These are phyloP conservation scores for Aphaenogaster ashmeadi DNA, from an alignment of 1,140 invertebrate genomes.

Conservation along the genomic window DNA sequence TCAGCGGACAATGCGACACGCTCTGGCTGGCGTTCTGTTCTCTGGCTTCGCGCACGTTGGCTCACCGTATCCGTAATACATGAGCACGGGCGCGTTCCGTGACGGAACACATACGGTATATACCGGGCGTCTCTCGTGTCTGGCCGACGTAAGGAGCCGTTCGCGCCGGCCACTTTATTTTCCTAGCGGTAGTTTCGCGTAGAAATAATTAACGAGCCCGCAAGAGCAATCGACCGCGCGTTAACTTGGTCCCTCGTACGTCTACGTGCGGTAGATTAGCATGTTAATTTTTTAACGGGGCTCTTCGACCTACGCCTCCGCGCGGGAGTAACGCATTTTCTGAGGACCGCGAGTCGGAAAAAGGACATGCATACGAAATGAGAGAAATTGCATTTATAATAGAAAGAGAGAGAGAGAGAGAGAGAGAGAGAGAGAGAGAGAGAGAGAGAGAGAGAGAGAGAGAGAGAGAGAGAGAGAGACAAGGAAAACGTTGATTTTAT, in stretches of 20 bases:
- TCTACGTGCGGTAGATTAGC: slow-evolving; percentile 35
- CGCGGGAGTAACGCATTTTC: neutral
- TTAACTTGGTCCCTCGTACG: slow-evolving; percentile 5
- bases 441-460: neutral
- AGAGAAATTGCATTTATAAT: neutral
- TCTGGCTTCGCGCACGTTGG: slow-evolving; percentile 47
- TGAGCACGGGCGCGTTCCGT: slow-evolving; percentile 56
- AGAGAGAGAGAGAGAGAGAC: neutral
- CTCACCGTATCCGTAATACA: slow-evolving; percentile 62
- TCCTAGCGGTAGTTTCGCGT: slow-evolving; percentile 47
- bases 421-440: neutral
- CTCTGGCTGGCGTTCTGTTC: slow-evolving; percentile 76
- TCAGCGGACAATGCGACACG: slow-evolving; percentile 77
- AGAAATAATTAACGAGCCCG: slow-evolving; percentile 52
- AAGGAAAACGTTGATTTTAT: neutral
- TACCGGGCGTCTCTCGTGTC: slow-evolving; percentile 19
- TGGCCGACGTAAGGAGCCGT: slow-evolving; percentile 41
- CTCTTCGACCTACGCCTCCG: neutral
- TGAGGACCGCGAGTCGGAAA: neutral
- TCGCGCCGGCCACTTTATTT: slow-evolving; percentile 24
- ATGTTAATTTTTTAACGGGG: slow-evolving; percentile 59
- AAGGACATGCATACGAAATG: neutral
- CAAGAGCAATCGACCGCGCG: slow-evolving; percentile 45
- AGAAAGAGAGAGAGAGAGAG: neutral
- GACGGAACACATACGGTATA: slow-evolving; percentile 47